These are phyloP conservation scores for Tenthredo livida DNA, from an alignment of 2,888 invertebrate genomes.

Conservation along the genomic window DNA sequence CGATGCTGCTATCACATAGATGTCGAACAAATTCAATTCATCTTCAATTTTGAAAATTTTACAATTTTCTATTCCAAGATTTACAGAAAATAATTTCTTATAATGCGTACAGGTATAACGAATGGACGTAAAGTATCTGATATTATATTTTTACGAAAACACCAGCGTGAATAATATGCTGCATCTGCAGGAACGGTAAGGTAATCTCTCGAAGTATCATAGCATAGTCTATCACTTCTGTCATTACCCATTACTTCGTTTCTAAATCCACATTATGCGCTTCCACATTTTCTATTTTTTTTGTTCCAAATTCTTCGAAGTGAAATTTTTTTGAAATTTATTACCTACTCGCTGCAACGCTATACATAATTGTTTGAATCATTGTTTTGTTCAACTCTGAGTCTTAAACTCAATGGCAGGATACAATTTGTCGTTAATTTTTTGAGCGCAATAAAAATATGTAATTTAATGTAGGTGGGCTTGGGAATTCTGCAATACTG, in stretches of 20 bases:
- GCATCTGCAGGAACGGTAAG: background rate
- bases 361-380: background rate
- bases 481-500: background rate
- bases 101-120: background rate
- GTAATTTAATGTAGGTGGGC: background rate
- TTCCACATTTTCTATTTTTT: background rate
- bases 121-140: background rate
- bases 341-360: background rate
- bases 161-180: background rate
- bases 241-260: conserved; percentile 1
- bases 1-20: background rate
- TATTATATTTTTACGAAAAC: background rate
- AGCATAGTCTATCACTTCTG: background rate
- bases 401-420: background rate
- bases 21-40: background rate
- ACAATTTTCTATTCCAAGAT: background rate
- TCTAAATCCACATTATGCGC: background rate
- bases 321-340: background rate
- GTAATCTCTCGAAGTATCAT: background rate
- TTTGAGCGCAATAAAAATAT: background rate
- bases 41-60: background rate
- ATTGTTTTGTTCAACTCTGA: background rate
- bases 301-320: background rate
- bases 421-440: background rate
- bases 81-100: background rate